Conservation (phyloP, 2,113 vertebrate genomes). For the Dissostichus mawsoni region DNA sequence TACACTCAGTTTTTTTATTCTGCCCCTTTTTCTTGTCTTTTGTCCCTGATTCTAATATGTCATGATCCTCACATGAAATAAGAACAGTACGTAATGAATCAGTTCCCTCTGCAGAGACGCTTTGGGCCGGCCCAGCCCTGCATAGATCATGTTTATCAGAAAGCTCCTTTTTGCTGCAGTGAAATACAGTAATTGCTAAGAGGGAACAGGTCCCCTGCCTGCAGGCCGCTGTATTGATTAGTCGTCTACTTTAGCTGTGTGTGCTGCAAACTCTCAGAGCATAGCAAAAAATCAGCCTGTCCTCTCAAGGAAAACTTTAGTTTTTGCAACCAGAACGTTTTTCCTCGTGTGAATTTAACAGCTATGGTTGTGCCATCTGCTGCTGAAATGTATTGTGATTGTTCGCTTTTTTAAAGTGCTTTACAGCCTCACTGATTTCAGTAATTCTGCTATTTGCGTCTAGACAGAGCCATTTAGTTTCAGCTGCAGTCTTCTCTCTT, state of each 20-base stretch:
- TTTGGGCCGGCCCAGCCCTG: conserved; percentile 10
- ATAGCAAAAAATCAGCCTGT: conserved; percentile 41
- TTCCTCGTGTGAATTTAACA: neutral
- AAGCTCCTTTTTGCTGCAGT: conserved; percentile 76
- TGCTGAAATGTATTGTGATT: neutral
- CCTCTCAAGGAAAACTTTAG: conserved; percentile 26
- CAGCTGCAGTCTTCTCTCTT: conserved; percentile 11
- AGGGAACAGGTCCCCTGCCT: conserved; percentile 63
- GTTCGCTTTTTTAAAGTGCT: neutral
- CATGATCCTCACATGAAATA: conserved; percentile 10
- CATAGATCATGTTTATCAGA: conserved; percentile 49
- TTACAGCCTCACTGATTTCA: neutral
- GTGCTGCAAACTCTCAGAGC: conserved; percentile 67
- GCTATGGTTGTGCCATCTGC: neutral
- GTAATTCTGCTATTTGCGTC: conserved; percentile 7
- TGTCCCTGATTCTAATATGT: neutral
- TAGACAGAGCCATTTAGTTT: conserved; percentile 35
- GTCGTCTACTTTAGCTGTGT: conserved; percentile 72
- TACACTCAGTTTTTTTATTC: neutral
- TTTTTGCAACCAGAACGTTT: conserved; percentile 14
- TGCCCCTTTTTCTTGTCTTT: conserved; percentile 10
- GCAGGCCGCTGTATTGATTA: conserved; percentile 77
- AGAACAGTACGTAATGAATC: neutral
- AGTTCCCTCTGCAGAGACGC: conserved; percentile 7
- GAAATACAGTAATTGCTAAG: conserved; percentile 59